phyloP scores from a whole-genome alignment of 2,888 invertebrate genomes.

The Zele albiditarsus region DNA sequence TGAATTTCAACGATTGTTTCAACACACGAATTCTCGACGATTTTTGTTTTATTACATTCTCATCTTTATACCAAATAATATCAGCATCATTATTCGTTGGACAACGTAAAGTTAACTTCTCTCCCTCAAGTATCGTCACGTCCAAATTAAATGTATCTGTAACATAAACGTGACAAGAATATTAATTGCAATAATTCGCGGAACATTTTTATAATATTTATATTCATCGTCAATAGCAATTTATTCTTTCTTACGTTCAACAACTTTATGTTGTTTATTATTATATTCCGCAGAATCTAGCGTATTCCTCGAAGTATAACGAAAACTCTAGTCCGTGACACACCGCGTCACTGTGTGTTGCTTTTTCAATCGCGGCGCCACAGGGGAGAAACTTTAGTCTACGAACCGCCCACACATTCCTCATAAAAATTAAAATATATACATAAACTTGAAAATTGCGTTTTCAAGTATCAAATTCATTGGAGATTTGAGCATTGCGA shows the following conservation, averaged over 20 bases:
- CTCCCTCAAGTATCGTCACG: slow-evolving; percentile 57
- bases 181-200: neutral
- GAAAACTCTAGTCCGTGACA: slow-evolving; percentile 19
- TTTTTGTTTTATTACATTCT: slow-evolving; percentile 51
- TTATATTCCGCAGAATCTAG: neutral
- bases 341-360: neutral
- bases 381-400: slow-evolving; percentile 34
- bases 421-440: slow-evolving; percentile 36
- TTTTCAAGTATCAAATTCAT: neutral
- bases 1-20: slow-evolving; percentile 63
- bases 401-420: slow-evolving; percentile 34
- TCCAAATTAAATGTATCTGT: slow-evolving; percentile 58
- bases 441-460: slow-evolving; percentile 29
- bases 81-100: slow-evolving; percentile 50
- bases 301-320: neutral
- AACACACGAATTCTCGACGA: slow-evolving; percentile 57
- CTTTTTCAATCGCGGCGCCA: slow-evolving; percentile 37
- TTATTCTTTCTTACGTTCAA: neutral
- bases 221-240: neutral
- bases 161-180: slow-evolving; percentile 45
- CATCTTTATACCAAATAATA: slow-evolving; percentile 65
- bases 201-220: neutral
- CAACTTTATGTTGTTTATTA: neutral
- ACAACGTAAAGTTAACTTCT: slow-evolving; percentile 64
- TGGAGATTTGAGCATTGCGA: neutral